Base-by-base conservation (phyloP, 2,888 invertebrate genomes). In the Gisinianus flammeolus region DNA sequence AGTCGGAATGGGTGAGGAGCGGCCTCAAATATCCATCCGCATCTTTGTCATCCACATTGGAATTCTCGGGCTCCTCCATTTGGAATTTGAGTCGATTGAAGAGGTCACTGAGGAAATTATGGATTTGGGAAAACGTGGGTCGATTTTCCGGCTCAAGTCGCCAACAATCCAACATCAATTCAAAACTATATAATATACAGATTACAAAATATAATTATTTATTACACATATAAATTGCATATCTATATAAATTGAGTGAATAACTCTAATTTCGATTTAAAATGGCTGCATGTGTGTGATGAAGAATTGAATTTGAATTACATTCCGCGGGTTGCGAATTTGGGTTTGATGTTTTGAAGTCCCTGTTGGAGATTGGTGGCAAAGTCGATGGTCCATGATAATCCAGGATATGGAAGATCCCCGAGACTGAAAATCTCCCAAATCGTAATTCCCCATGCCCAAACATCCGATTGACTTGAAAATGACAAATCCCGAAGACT, bases 161-260 rank as follows among this genome's bases (percentile, higher is more conserved):
- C 79, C 79, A 79, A 52, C 79, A 79, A 24, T 79, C 79, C 12
- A 70, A 31, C 79, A 79, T 79, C 19, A 70, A 76, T 2, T 44
- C 26, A 31, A 76, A 79, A 33, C 76, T 76, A 62, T 16, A 31
- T 3, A 26, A 2, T 64, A 35, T 28, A 19, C 5, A 30, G 2
- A 31, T 33, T 22, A 62, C 2, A 33, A 33, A 62, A 26, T 3
- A 58, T 28, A 56, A 56, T 56, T 56, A n/a, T 10, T 12, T n/a
- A 56, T 12, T 12, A 56, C n/a, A n/a, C 22, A n/a, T n/a, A 35
- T 12, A 12, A 35, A 12, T 8, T 8, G 12, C 35, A 35, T 8
- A 35, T 12, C 12, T 35, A 35, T 35, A n/a, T 35, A 35, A 12
- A 8, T 35, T 8, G 12, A 35, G 5, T 35, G 35, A 35, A 8